Conservation (phyloP, 2,797 vertebrate species). For the Diglossa cyanea region DNA sequence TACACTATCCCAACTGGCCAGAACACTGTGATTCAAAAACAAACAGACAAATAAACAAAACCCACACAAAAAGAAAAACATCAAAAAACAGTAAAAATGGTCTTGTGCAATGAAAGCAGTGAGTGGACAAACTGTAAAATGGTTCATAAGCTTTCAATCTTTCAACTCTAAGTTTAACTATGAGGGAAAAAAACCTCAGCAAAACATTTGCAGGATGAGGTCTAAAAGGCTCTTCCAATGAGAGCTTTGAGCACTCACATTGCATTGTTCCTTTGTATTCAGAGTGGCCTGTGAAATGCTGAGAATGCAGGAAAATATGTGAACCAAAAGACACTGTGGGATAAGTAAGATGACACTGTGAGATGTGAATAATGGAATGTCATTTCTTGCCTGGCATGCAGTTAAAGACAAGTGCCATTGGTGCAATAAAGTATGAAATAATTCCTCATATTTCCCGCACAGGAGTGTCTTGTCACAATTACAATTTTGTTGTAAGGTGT, state of each 20-base stretch:
- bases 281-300: not conserved
- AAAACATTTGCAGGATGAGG: not conserved
- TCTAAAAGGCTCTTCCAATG: not conserved
- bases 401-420: not conserved
- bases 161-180: not conserved
- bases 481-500: not conserved
- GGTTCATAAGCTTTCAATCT: not conserved
- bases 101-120: not conserved
- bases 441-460: not conserved
- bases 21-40: not conserved
- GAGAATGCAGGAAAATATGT: not conserved
- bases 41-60: not conserved
- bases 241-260: not conserved
- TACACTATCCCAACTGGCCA: not conserved
- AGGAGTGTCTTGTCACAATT: not conserved
- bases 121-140: not conserved
- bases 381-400: not conserved
- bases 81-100: accelerated
- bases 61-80: accelerated
- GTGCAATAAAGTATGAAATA: conserved; percentile 11
- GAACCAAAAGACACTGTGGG: not conserved
- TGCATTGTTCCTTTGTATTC: not conserved
- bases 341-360: not conserved
- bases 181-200: accelerated
- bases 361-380: not conserved